These are phyloP conservation scores for Seriola aureovittata DNA, from an alignment of 2,113 vertebrate species.

Conservation along the genomic window DNA sequence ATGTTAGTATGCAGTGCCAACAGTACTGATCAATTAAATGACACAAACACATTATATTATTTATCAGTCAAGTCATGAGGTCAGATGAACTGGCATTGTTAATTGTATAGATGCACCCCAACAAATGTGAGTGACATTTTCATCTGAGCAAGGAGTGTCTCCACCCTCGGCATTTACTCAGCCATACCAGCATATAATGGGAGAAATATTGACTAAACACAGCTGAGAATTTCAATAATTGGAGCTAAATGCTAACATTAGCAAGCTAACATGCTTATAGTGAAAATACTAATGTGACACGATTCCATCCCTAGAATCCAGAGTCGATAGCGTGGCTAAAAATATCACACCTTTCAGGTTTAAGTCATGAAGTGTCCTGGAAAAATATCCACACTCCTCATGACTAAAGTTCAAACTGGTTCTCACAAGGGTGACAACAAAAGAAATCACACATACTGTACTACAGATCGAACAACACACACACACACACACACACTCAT, in stretches of 20 bases:
- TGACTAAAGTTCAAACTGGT: slow-evolving; percentile 3
- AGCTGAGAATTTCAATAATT: neutral
- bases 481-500: slow-evolving; percentile 41
- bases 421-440: neutral
- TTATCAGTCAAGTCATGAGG: neutral
- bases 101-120: neutral
- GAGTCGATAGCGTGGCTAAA: neutral
- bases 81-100: neutral
- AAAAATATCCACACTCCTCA: neutral
- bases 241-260: neutral
- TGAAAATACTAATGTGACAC: neutral
- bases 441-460: neutral
- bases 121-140: slow-evolving; percentile 12
- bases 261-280: neutral
- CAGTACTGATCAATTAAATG: neutral
- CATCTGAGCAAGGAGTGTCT: neutral
- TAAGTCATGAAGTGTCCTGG: neutral
- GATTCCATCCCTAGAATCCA: neutral
- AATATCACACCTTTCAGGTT: neutral
- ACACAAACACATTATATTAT: neutral
- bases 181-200: neutral
- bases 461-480: neutral
- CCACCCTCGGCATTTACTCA: neutral
- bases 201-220: neutral
- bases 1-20: neutral